Conservation (phyloP, 2,797 vertebrate genomes). For the Todus mexicanus region DNA sequence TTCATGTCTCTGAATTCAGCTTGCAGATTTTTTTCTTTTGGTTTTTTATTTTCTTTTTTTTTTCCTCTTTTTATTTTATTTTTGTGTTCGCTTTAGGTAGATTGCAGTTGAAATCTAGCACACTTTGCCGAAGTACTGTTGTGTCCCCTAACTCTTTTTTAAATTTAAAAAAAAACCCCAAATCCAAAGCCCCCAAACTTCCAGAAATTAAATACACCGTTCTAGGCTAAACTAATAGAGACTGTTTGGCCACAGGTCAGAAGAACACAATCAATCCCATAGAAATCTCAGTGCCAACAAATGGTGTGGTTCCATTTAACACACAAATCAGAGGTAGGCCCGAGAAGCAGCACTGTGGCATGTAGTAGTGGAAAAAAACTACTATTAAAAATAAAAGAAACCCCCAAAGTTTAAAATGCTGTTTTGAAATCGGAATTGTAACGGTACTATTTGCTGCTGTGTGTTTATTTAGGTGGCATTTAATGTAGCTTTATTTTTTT, state of each 20-base stretch:
- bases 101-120: slow-evolving; percentile 57
- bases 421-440: slow-evolving; percentile 5
- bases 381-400: not conserved
- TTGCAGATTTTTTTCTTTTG: slow-evolving; percentile 60
- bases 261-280: not conserved
- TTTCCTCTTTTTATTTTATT: not conserved
- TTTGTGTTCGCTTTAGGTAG: slow-evolving; percentile 63
- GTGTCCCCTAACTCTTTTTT: not conserved
- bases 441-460: slow-evolving; percentile 38
- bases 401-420: not conserved
- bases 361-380: slow-evolving; percentile 35
- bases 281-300: slow-evolving; percentile 20
- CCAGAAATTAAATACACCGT: not conserved
- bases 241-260: slow-evolving; percentile 1
- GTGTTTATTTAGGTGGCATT: slow-evolving; percentile 31
- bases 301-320: not conserved
- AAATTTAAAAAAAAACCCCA: slow-evolving; percentile 15
- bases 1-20: slow-evolving; percentile 76
- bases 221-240: not conserved
- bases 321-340: not conserved
- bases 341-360: slow-evolving; percentile 26
- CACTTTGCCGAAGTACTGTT: slow-evolving; percentile 30
- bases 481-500: not conserved
- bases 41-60: not conserved
- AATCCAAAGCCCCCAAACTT: not conserved